Evolutionary conservation across 2,113 vertebrate genomes (phyloP).

Genomic region (Balaenoptera acutorostrata): DNA sequence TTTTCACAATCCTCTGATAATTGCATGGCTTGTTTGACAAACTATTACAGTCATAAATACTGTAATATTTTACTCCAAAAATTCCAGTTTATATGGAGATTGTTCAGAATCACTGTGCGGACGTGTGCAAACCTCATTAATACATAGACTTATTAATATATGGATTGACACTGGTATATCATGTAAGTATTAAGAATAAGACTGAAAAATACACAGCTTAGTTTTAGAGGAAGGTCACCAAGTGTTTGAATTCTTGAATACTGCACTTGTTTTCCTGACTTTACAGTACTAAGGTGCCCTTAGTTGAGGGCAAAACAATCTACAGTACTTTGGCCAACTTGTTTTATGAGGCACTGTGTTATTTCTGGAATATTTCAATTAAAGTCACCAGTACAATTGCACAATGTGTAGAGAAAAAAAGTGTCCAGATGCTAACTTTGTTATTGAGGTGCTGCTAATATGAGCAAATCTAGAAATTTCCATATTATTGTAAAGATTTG

Average conservation of each 20-base stretch:
- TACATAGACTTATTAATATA: background rate
- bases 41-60: background rate
- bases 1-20: background rate
- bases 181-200: background rate
- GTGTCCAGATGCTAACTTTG: background rate
- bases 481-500: background rate
- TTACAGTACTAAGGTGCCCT: background rate
- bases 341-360: background rate
- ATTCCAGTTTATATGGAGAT: background rate
- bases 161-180: background rate
- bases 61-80: background rate
- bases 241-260: background rate
- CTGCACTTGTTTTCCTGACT: background rate
- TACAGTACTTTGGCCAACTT: background rate
- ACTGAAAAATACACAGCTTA: background rate
- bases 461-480: background rate
- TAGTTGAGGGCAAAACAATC: background rate
- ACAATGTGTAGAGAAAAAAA: background rate
- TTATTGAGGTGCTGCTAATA: background rate
- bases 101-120: background rate
- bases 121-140: background rate
- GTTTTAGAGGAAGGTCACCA: background rate
- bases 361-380: background rate
- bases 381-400: background rate
- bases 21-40: background rate